phyloP scores from a whole-genome alignment of 2,888 invertebrate species.

The Conus canariensis region DNA sequence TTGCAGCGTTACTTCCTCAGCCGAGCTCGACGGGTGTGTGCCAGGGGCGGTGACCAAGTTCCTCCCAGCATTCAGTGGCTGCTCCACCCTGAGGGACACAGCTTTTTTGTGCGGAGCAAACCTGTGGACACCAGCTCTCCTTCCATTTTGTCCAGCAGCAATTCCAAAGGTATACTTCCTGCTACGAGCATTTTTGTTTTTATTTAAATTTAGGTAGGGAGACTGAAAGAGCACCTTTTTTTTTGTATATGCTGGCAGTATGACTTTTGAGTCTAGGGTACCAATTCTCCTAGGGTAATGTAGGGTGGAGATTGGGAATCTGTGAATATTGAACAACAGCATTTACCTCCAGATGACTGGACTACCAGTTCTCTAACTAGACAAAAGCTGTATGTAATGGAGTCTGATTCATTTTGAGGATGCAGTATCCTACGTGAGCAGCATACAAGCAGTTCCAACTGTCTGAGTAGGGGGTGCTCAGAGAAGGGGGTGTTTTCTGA shows the following conservation, averaged over 20 bases:
- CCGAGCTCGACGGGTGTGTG: slow-evolving; percentile 82
- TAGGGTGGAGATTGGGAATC: too few species aligned
- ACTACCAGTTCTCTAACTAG: too few species aligned
- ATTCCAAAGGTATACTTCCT: slow-evolving; percentile 27
- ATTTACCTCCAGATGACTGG: too few species aligned
- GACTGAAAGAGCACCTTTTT: neutral
- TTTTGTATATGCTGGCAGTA: neutral
- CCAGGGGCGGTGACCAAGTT: slow-evolving; percentile 74
- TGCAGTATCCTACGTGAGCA: too few species aligned
- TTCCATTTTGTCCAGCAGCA: slow-evolving; percentile 37
- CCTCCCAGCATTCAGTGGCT: slow-evolving; percentile 90
- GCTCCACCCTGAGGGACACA: slow-evolving; percentile 88
- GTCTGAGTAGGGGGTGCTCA: too few species aligned
- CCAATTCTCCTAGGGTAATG: too few species aligned
- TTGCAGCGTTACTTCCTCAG: slow-evolving; percentile 85
- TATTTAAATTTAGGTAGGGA: neutral
- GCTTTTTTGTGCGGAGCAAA: slow-evolving; percentile 86
- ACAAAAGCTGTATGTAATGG: too few species aligned
- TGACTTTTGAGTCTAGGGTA: neutral
- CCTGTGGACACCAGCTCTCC: slow-evolving; percentile 36
- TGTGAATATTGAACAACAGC: too few species aligned
- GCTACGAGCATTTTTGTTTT: neutral
- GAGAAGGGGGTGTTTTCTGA: too few species aligned
- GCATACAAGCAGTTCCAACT: too few species aligned
- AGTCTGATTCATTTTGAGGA: too few species aligned